A percentile compares a stretch with the other conserved stretches of the same genome.
Evolutionary conservation across 1,140 invertebrate species (phyloP).

Genomic region (Branchinecta lynchi): DNA sequence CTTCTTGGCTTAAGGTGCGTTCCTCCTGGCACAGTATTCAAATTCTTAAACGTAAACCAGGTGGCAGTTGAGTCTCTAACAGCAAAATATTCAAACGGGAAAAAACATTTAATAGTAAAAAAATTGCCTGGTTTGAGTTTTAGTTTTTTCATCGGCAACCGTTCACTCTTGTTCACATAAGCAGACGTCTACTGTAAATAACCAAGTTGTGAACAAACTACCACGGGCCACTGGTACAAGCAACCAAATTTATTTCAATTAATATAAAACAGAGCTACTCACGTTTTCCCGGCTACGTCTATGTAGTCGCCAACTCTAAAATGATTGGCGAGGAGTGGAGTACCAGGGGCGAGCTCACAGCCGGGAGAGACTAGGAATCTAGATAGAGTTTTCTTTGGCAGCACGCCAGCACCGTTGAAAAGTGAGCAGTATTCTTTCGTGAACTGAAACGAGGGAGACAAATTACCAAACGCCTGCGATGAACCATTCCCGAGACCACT

Average conservation of each 20-base stretch:
- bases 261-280: constrained; percentile 32
- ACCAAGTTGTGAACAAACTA: neutral
- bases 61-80: no score
- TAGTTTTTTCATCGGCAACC: no score
- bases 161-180: no score
- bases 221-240: constrained; percentile 7
- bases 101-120: no score
- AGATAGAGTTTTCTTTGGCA: constrained; percentile 67
- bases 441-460: constrained; percentile 36
- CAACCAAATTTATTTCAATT: constrained; percentile 12
- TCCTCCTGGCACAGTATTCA: no score
- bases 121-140: no score
- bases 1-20: no score
- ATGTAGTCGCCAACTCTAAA: constrained; percentile 79
- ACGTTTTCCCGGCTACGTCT: constrained; percentile 84
- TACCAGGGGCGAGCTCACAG: constrained; percentile 72
- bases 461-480: no score
- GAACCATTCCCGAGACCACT: no score
- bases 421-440: constrained; percentile 77
- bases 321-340: constrained; percentile 71
- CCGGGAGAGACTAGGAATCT: constrained; percentile 74
- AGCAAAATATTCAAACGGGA: no score
- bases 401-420: constrained; percentile 68
- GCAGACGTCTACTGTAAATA: no score
- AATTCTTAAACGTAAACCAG: no score